These are phyloP conservation scores for Onychomys arenicola DNA, from an alignment of 2,797 vertebrate genomes.

Conservation along the genomic window DNA sequence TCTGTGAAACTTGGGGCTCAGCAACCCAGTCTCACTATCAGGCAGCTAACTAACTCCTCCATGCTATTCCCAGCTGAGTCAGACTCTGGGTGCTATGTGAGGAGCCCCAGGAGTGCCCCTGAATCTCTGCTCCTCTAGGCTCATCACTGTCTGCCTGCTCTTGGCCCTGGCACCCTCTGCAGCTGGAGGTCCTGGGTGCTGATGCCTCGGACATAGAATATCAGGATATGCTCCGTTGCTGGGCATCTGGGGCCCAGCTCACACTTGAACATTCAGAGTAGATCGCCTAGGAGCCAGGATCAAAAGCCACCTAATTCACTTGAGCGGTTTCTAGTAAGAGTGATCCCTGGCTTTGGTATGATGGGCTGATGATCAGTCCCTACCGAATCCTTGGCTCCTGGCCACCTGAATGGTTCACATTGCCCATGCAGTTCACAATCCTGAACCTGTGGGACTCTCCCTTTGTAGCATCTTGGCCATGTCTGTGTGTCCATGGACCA, in stretches of 20 bases:
- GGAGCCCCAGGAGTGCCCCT: background rate
- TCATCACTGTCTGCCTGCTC: background rate
- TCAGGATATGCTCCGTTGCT: background rate
- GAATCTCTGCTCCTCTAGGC: background rate
- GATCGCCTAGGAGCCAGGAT: background rate
- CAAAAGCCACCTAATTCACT: background rate
- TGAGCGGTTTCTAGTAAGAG: background rate
- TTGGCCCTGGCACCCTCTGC: background rate
- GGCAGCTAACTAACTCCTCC: background rate
- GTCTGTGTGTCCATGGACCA: background rate
- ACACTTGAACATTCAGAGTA: background rate
- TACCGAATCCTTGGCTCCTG: background rate
- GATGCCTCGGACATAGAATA: background rate
- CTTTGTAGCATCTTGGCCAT: background rate
- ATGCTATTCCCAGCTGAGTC: background rate
- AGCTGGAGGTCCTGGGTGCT: background rate
- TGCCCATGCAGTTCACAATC: background rate
- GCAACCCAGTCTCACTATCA: background rate
- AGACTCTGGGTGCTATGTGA: background rate
- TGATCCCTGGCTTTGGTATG: background rate
- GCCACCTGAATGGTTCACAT: background rate
- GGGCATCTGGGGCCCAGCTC: background rate
- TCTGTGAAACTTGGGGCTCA: background rate
- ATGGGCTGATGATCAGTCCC: background rate
- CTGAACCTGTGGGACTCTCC: background rate